A percentile compares a stretch with the other conserved stretches of the same genome.
phyloP scores from a whole-genome alignment of 2,113 vertebrate species.

The Arothron firmamentum region DNA sequence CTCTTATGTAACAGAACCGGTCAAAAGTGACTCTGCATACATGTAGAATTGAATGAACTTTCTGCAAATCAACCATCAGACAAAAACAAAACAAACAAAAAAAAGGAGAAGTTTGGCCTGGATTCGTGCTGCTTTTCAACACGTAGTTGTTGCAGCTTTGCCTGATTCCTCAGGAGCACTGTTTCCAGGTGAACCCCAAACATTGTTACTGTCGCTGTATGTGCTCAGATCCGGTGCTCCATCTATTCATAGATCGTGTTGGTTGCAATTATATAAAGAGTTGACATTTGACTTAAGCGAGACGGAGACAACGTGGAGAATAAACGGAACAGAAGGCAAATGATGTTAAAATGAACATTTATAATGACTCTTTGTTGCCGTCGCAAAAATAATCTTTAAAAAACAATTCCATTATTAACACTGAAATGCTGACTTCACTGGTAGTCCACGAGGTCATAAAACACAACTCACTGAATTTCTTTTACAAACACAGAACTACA shows the following conservation, averaged over 20 bases:
- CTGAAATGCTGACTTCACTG: conserved; percentile 78
- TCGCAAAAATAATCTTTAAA: conserved; percentile 77
- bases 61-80: too few species aligned
- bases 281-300: conserved; percentile 26
- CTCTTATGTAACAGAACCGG: too few species aligned
- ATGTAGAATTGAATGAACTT: too few species aligned
- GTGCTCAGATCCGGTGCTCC: conserved; percentile 6
- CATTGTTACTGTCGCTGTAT: conserved; percentile 12
- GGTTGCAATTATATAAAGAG: conserved; percentile 30
- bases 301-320: conserved; percentile 46
- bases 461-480: conserved; percentile 77
- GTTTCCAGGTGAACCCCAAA: conserved; percentile 16
- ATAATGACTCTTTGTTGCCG: conserved; percentile 77
- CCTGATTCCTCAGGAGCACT: not conserved
- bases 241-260: conserved; percentile 24
- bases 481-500: conserved; percentile 80
- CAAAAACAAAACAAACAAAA: too few species aligned
- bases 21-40: too few species aligned
- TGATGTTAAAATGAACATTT: conserved; percentile 79
- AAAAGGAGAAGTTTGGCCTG: too few species aligned
- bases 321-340: conserved; percentile 67
- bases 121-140: not conserved
- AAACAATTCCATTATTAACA: conserved; percentile 76
- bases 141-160: too few species aligned
- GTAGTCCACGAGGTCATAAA: conserved; percentile 75